Percentiles rank a stretch among this genome's conserved stretches.
Conservation (phyloP, 2,113 vertebrate genomes). For the Microcebus ravelobensis region DNA sequence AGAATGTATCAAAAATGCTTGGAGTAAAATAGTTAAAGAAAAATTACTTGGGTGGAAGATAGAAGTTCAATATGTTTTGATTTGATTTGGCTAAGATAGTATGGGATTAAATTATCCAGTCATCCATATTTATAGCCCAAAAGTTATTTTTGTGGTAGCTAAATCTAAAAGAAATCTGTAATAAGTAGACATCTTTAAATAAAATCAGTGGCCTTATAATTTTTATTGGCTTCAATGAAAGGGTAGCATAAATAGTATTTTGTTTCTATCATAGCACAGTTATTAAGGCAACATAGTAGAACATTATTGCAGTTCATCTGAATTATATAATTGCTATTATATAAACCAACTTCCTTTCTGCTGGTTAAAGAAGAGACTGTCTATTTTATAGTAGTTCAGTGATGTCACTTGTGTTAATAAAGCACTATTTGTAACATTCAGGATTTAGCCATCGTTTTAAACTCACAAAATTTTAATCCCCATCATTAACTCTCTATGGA, state of each 20-base stretch:
- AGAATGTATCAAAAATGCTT: background rate
- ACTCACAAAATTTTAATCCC: conserved; percentile 22
- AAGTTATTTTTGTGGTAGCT: conserved; percentile 73
- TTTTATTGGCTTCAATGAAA: conserved; percentile 73
- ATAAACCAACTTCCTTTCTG: conserved; percentile 61
- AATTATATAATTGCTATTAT: conserved; percentile 72
- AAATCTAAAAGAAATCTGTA: conserved; percentile 71
- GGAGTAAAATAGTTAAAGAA: conserved; percentile 48
- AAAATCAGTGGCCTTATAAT: conserved; percentile 77
- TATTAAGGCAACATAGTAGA: conserved; percentile 71
- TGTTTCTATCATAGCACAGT: conserved; percentile 70
- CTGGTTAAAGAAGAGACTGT: conserved; percentile 53
- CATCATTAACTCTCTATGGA: background rate
- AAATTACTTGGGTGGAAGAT: conserved; percentile 52
- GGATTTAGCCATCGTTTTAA: background rate
- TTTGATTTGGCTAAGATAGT: conserved; percentile 67
- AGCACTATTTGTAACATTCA: background rate
- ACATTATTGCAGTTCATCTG: conserved; percentile 63
- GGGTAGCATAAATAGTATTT: conserved; percentile 73
- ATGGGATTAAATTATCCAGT: conserved; percentile 69
- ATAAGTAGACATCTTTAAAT: conserved; percentile 75
- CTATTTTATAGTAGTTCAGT: conserved; percentile 22
- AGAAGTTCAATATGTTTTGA: conserved; percentile 68
- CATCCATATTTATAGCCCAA: conserved; percentile 67
- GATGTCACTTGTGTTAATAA: conserved; percentile 45